Conservation (phyloP, 2,797 vertebrate genomes). For the Notamacropus eugenii region DNA sequence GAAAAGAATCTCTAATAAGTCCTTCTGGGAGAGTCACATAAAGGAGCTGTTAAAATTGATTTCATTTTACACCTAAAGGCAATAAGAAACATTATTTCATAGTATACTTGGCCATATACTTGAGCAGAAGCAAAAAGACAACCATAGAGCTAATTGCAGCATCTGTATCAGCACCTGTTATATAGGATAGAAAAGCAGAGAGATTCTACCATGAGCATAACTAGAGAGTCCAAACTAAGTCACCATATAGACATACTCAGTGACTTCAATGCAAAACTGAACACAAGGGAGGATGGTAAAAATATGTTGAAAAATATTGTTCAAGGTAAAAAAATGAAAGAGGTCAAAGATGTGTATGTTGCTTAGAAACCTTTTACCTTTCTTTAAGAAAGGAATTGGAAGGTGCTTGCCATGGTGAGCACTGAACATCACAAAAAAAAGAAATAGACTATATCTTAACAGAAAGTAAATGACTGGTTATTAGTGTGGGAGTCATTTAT, state of each 20-base stretch:
- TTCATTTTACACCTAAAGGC: not conserved
- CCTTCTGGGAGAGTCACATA: not conserved
- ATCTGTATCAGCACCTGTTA: not conserved
- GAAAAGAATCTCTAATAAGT: not conserved
- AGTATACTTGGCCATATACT: not conserved
- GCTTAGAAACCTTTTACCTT: not conserved
- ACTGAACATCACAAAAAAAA: not conserved
- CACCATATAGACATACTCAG: not conserved
- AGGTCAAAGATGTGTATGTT: not conserved
- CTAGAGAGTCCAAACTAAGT: not conserved
- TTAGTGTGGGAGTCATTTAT: constrained; percentile 6
- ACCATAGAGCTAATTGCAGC: not conserved
- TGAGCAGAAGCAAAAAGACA: not conserved
- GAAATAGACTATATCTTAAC: not conserved
- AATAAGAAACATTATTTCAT: not conserved
- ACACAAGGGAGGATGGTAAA: not conserved
- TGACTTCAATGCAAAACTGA: not conserved
- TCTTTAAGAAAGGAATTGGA: not conserved
- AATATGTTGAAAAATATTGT: not conserved
- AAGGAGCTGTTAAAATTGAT: not conserved
- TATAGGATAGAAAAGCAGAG: not conserved
- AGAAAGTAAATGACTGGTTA: not conserved
- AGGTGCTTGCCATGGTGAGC: not conserved
- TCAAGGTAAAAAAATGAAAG: not conserved
- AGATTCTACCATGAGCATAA: not conserved